Percentiles rank a stretch among this genome's conserved stretches.
phyloP scores from a whole-genome alignment of 2,797 vertebrate genomes.

The Scyliorhinus canicula region DNA sequence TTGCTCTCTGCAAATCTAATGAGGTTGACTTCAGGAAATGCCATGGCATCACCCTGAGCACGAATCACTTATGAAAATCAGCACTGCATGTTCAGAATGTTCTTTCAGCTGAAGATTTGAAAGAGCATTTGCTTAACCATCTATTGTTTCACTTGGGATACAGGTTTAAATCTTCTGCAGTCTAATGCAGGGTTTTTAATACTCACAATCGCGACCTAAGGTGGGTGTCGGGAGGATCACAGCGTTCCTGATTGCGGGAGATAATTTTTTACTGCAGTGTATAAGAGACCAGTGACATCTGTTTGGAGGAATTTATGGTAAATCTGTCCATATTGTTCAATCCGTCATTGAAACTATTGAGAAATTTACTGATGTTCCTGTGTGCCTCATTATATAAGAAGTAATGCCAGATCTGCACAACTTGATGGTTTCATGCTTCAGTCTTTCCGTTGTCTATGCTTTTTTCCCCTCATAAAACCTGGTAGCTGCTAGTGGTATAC shows the following conservation, averaged over 20 bases:
- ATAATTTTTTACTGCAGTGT: neutral
- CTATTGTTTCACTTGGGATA: neutral
- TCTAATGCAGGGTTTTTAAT: too few species aligned
- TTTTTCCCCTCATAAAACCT: neutral
- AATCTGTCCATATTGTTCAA: neutral
- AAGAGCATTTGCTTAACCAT: neutral
- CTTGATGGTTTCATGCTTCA: neutral
- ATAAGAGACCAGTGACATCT: neutral
- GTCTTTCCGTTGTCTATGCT: neutral
- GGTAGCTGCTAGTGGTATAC: neutral
- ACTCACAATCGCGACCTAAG: too few species aligned
- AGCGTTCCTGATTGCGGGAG: too few species aligned
- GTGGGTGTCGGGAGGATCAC: too few species aligned
- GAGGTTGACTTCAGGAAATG: neutral
- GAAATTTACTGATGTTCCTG: neutral
- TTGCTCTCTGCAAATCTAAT: neutral
- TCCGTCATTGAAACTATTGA: neutral
- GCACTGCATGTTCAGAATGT: neutral
- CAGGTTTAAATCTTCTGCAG: neutral
- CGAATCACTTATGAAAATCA: neutral
- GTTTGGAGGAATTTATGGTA: neutral
- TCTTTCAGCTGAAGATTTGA: neutral
- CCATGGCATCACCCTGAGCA: neutral
- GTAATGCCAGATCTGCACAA: neutral
- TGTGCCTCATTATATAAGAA: neutral